phyloP scores from a whole-genome alignment of 1,140 invertebrate species.

The Eueides isabella region DNA sequence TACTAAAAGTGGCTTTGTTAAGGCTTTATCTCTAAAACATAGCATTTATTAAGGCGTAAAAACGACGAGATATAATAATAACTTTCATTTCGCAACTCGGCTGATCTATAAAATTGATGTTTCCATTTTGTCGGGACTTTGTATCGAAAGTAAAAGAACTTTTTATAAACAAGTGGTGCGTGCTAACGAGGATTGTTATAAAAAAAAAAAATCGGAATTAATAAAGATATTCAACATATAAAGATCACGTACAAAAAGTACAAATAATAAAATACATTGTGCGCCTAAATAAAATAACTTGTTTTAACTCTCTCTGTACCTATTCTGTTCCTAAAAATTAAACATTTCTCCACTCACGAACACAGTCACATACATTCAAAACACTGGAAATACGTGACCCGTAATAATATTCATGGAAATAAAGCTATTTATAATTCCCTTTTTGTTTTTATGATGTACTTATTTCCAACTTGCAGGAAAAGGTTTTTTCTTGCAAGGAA shows the following conservation, averaged over 20 bases:
- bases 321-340: no score
- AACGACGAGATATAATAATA: background rate
- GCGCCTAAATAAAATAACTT: background rate
- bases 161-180: background rate
- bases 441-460: no score
- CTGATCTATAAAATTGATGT: background rate
- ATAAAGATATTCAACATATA: background rate
- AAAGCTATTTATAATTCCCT: no score
- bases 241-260: conserved; percentile 1
- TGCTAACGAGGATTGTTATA: background rate
- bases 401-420: no score
- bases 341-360: no score
- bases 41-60: background rate
- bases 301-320: background rate
- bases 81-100: background rate
- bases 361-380: no score
- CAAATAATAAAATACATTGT: background rate
- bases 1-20: background rate
- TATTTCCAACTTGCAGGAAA: no score
- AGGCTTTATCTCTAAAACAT: background rate
- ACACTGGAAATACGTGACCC: no score
- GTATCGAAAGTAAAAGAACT: background rate
- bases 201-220: background rate
- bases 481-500: no score
- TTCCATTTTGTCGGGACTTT: background rate